Base-by-base conservation (phyloP, 2,888 invertebrate genomes). In the Leptothorax acervorum region DNA sequence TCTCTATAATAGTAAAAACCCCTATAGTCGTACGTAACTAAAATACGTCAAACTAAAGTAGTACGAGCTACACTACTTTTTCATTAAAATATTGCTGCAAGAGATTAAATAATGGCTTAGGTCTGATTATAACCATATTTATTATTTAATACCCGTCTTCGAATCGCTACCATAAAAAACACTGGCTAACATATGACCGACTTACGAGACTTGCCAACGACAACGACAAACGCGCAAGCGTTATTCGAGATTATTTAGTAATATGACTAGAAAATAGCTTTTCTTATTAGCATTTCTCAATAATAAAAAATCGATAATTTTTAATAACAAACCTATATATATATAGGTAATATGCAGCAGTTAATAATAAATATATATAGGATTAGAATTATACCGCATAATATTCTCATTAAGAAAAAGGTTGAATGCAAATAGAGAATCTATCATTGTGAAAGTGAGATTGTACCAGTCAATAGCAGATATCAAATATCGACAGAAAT, bases 41-140 rank as follows among this genome's bases (percentile, higher is more conserved):
- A 55, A 71, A 71, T 39, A 18, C 3, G 15, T 51, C 6, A 18
- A 18, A 51, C 51, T 51, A 51, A 51, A 18, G 11, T 55, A 23
- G 53, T 15, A 39, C 28, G 18, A 51, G 18, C 51, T 51, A 51
- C 51, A 2, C 1, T 18, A 57, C 28, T 12, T 73, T 42, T 18
- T 73, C 42, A 42, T 73, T 53, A 57, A 73, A 11, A 57, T 73
- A 57, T 9, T 57, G 28, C 28, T 23, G 9, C 28, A 18, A 73
- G 57, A 57, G 42, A 73, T 42, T 53, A 57, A 15, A 9, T 42
- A 57, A 57, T 11, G 23, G 42, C 28, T 57, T 42, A 73, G 15
- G 9, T 73, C n/a, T 73, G 18, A 57, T n/a, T n/a, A n/a, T n/a
- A n/a, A n/a, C 15, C 18, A 57, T 28, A 71, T 57, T 57, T 73